Conservation (phyloP, 2,797 vertebrate species). For the Eleutherodactylus coqui region DNA sequence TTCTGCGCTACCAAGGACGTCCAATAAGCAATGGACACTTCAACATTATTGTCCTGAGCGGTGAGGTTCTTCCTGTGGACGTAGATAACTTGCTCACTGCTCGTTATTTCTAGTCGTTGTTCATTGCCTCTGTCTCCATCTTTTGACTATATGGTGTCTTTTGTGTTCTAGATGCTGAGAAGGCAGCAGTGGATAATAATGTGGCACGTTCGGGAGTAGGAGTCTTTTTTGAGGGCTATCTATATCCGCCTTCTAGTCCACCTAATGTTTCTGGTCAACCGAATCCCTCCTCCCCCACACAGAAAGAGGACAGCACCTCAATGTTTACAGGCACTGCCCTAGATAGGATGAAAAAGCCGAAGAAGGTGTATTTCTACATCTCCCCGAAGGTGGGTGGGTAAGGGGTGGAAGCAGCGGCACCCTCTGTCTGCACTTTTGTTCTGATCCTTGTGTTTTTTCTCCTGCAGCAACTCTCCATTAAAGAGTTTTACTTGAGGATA, state of each 20-base stretch:
- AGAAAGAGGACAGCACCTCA: slow-evolving; percentile 92
- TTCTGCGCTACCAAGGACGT: slow-evolving; percentile 92
- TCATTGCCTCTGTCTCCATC: neutral
- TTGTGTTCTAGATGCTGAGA: slow-evolving; percentile 86
- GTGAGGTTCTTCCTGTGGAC: slow-evolving; percentile 79
- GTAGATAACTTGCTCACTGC: no score
- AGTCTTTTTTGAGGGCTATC: slow-evolving; percentile 98
- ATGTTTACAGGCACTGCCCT: slow-evolving; percentile 88
- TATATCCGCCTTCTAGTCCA: slow-evolving; percentile 88
- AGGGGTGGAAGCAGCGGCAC: neutral
- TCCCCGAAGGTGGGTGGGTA: slow-evolving; percentile 89
- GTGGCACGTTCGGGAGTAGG: slow-evolving; percentile 96
- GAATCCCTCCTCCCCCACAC: slow-evolving; percentile 87
- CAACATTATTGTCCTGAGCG: slow-evolving; percentile 97
- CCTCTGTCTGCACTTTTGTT: neutral
- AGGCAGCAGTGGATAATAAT: slow-evolving; percentile 94
- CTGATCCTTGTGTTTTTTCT: neutral
- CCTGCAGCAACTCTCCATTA: slow-evolving; percentile 95
- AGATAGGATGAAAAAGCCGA: slow-evolving; percentile 98
- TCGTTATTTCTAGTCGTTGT: neutral
- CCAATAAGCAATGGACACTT: slow-evolving; percentile 97
- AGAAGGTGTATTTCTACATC: slow-evolving; percentile 99
- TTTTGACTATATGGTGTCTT: neutral
- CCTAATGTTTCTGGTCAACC: slow-evolving; percentile 84
- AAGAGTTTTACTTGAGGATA: slow-evolving; percentile 99